These are phyloP conservation scores for Ricordea florida DNA, from an alignment of 92 coral and sea anemone species.

Conservation along the genomic window DNA sequence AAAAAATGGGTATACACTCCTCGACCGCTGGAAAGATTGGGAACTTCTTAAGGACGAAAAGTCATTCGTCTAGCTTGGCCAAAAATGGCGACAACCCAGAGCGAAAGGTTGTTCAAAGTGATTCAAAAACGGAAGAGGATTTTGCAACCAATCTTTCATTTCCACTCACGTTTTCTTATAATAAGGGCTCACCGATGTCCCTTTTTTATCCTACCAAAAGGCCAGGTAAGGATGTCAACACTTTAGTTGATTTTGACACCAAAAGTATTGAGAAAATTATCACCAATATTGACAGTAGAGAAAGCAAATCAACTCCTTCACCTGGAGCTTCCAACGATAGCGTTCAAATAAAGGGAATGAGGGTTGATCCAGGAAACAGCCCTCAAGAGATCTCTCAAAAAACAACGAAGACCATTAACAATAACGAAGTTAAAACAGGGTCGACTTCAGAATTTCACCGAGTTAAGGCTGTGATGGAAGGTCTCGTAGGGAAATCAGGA, in stretches of 20 bases:
- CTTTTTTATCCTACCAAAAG: constrained; percentile 25
- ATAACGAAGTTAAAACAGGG: background rate
- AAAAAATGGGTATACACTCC: constrained; percentile 26
- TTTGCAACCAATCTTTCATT: constrained; percentile 76
- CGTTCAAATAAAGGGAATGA: background rate
- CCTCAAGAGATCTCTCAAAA: constrained; percentile 7
- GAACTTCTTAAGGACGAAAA: constrained; percentile 19
- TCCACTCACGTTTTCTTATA: constrained; percentile 73
- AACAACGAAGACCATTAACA: background rate
- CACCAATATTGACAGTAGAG: constrained; percentile 14
- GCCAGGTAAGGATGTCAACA: constrained; percentile 24
- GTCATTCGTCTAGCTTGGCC: constrained; percentile 26
- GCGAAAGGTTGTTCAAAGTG: background rate
- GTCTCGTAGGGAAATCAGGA: background rate
- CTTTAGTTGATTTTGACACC: constrained; percentile 2
- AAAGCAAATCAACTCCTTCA: background rate
- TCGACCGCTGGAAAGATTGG: constrained; percentile 66
- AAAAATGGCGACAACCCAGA: constrained; percentile 10
- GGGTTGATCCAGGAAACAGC: background rate
- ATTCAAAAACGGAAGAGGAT: background rate
- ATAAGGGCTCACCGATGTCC: constrained; percentile 26
- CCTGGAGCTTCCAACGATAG: background rate
- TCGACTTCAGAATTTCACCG: constrained; percentile 18
- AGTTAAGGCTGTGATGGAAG: background rate
- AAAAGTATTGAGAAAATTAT: background rate